phyloP scores from a whole-genome alignment of 1,140 invertebrate species.

The Drosophila pseudoananassae region DNA sequence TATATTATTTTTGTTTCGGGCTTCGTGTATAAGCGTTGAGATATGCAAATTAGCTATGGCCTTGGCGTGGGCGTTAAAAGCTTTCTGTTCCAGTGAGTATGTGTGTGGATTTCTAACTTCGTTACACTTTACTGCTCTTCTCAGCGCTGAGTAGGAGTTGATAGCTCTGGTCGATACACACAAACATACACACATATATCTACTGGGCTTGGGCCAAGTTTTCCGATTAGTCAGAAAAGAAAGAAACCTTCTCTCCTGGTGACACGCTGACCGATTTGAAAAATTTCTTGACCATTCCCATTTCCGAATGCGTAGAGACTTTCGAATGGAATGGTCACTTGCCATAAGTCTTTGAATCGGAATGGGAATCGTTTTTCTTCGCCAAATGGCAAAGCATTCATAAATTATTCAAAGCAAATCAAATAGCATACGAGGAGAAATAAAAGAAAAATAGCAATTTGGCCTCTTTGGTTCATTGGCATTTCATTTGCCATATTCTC shows the following conservation, averaged over 20 bases:
- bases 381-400: constrained; percentile 67
- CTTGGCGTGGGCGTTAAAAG: constrained; percentile 81
- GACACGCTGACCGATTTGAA: constrained; percentile 46
- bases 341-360: neutral
- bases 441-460: constrained; percentile 51
- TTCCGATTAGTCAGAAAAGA: constrained; percentile 62
- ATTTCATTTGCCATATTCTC: constrained; percentile 69
- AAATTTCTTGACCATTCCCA: constrained; percentile 15
- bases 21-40: constrained; percentile 53
- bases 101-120: constrained; percentile 76
- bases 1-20: constrained; percentile 19
- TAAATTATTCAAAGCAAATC: constrained; percentile 73
- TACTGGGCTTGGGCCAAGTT: constrained; percentile 27
- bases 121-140: constrained; percentile 74
- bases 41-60: constrained; percentile 80
- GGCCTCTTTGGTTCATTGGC: constrained; percentile 81
- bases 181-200: constrained; percentile 35
- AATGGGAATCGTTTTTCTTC: constrained; percentile 35
- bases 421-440: constrained; percentile 21
- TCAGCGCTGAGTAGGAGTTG: constrained; percentile 22
- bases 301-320: constrained; percentile 18
- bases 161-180: constrained; percentile 35
- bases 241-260: neutral
- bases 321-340: constrained; percentile 26
- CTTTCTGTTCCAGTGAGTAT: constrained; percentile 23